A percentile compares a stretch with the other conserved stretches of the same genome.
Evolutionary conservation across 92 coral and sea anemone species (phyloP).

Genomic region (Parazoanthus atlanticus): DNA sequence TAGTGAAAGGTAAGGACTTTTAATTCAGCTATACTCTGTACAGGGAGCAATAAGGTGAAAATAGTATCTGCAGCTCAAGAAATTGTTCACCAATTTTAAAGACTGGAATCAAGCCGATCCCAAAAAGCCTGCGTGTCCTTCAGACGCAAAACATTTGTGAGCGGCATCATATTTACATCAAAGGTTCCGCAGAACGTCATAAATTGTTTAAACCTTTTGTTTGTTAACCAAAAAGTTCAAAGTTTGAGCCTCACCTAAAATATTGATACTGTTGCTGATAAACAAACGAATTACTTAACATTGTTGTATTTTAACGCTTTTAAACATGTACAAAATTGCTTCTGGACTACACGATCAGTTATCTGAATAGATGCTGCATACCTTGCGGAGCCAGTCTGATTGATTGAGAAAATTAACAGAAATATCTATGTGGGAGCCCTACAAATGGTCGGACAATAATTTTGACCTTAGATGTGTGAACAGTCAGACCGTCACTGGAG

Average conservation of each 20-base stretch:
- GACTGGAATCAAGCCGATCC: background rate
- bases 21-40: background rate
- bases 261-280: background rate
- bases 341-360: background rate
- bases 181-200: background rate
- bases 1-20: background rate
- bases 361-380: background rate
- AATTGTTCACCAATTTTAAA: background rate
- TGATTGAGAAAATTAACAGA: background rate
- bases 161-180: background rate
- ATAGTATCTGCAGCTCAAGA: background rate
- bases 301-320: background rate
- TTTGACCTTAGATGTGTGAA: too few relatives aligned
- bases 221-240: background rate
- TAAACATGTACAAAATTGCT: background rate
- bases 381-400: background rate
- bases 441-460: background rate
- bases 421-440: too few relatives aligned
- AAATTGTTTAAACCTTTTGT: background rate
- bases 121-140: background rate
- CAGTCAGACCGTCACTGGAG: background rate
- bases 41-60: background rate
- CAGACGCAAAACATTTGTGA: background rate
- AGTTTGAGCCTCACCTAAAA: background rate
- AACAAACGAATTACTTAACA: background rate